Base-by-base conservation (phyloP, 2,113 vertebrate species). In the Zingel zingel region DNA sequence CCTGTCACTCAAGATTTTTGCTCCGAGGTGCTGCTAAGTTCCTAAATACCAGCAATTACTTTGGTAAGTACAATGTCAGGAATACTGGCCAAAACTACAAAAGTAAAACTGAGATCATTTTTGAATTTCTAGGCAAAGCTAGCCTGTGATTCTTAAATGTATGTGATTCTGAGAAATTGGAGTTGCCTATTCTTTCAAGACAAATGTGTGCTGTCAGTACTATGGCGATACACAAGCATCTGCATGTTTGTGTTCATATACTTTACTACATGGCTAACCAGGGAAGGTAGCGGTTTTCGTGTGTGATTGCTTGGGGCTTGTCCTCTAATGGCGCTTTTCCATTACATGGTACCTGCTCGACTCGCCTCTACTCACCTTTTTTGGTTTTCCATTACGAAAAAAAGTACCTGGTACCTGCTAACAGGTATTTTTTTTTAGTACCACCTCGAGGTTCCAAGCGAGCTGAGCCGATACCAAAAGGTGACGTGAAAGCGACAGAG, bases 271-370 rank as follows among this genome's bases (percentile, higher is more conserved):
- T 51, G 16, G 51, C n/a, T 43, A 68, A 85, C 64, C 33, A 70
- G 36, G 11, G 14, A 21, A 62, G 21, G 39, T 51, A 27, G 67
- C n/a, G 16, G 53, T 56, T 45, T 78, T 7, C 39, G 5, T 62
- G 23, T 54, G 30, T 75, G 48, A 74, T n/a, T 77, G 21, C 54
- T 66, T 47, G 2, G 18, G 78, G 45, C 15, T 36, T 59, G 43
- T 76, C 43, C 12, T 74, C 68, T 77, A 61, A 25, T 25, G 25
- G 25, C 25, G 25, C 25, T 25, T 25, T 25, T 25, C 25, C 25
- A 25, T 25, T 25, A 25, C 25, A 2, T 25, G 25, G 25, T 25
- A 25, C 25, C 25, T 25, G 25, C 25, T 25, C 2, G 25, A 25
- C 25, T 27, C 27, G 27, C 27, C 27, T 27, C 27, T 27, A 27